phyloP scores from a whole-genome alignment of 2,113 vertebrate species.

The Hippocampus zosterae region DNA sequence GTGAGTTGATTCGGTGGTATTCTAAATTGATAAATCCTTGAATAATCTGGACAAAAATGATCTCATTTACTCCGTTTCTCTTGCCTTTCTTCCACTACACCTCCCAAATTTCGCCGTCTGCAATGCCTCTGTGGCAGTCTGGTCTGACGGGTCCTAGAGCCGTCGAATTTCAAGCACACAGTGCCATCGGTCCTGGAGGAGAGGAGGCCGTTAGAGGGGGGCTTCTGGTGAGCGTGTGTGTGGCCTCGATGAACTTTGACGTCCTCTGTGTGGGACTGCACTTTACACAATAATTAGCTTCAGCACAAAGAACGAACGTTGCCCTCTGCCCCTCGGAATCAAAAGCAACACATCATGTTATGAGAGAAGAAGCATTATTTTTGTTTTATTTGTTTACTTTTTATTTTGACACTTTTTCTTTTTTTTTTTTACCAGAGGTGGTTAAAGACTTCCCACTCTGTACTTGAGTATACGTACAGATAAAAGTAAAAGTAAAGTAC shows the following conservation, averaged over 20 bases:
- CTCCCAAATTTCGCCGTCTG: slow-evolving; percentile 75
- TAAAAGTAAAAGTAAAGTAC: background rate
- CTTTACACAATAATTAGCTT: slow-evolving; percentile 23
- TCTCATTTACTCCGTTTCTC: slow-evolving; percentile 78
- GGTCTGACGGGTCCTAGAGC: slow-evolving; percentile 71
- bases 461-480: too few species aligned
- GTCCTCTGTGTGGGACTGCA: slow-evolving; percentile 30
- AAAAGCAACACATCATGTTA: background rate
- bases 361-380: background rate
- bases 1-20: slow-evolving; percentile 64
- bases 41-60: slow-evolving; percentile 73
- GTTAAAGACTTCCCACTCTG: background rate
- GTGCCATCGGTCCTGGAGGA: slow-evolving; percentile 6
- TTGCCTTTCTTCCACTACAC: slow-evolving; percentile 78
- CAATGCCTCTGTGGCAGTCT: slow-evolving; percentile 62
- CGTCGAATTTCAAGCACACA: background rate
- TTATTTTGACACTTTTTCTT: background rate
- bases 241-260: slow-evolving; percentile 46
- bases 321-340: background rate
- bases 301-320: background rate
- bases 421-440: background rate
- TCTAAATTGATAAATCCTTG: slow-evolving; percentile 70
- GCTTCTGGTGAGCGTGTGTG: slow-evolving; percentile 22
- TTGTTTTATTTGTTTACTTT: background rate
- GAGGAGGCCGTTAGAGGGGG: slow-evolving; percentile 22